Conservation (phyloP, 2,797 vertebrate genomes). For the Falco rusticolus region DNA sequence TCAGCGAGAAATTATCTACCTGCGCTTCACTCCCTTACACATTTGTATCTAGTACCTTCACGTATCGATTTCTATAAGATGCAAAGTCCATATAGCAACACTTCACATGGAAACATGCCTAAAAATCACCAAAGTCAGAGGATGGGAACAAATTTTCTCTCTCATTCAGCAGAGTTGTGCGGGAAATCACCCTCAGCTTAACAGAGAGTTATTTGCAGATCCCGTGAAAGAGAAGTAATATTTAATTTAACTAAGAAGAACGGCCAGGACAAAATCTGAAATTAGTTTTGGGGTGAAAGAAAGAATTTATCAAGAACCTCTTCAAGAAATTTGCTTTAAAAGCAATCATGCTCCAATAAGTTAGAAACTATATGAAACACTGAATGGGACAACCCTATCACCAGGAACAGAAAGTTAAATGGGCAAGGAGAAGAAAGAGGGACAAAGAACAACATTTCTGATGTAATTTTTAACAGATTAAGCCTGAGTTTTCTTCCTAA, state of each 20-base stretch:
- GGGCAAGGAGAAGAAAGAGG: background rate
- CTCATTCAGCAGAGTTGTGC: background rate
- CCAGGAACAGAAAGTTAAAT: background rate
- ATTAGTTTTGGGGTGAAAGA: background rate
- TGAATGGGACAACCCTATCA: background rate
- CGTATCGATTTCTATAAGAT: background rate
- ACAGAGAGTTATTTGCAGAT: background rate
- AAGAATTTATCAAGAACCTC: background rate
- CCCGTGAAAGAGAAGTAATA: background rate
- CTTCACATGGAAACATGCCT: background rate
- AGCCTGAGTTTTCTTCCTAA: background rate
- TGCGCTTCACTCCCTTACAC: background rate
- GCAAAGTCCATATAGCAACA: fast-evolving
- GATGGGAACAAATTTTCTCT: background rate
- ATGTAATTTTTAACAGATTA: background rate
- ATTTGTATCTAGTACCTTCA: background rate
- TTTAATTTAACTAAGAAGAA: background rate
- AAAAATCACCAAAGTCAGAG: background rate
- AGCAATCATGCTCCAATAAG: background rate
- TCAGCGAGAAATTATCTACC: background rate
- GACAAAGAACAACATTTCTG: background rate
- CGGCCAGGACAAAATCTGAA: background rate
- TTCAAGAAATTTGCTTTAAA: background rate
- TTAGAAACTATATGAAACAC: background rate
- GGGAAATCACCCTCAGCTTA: background rate